Evolutionary conservation across 2,113 vertebrate genomes (phyloP).

Genomic region (Hucho hucho): DNA sequence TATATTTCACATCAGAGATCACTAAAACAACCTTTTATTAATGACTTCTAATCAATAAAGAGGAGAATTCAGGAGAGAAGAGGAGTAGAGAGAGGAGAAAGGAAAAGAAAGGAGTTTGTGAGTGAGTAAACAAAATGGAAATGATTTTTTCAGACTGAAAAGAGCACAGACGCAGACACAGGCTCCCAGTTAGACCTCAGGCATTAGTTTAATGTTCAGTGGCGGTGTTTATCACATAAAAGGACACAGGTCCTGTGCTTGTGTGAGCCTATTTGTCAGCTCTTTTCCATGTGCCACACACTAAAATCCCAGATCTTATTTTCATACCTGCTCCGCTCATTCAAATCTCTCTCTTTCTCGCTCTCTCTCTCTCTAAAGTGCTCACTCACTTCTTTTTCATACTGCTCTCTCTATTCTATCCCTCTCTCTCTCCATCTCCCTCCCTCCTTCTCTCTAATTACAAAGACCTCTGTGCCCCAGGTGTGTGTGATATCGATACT

Average conservation of each 20-base stretch:
- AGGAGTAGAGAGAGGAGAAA: slow-evolving; percentile 4
- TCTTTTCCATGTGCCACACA: no score
- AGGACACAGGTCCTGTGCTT: no score
- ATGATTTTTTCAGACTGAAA: background rate
- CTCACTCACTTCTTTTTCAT: no score
- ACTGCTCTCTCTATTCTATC: no score
- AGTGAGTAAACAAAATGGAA: background rate
- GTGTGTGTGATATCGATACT: slow-evolving; percentile 98
- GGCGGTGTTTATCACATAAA: no score
- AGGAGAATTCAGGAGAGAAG: background rate
- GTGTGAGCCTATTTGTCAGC: no score
- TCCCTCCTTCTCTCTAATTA: slow-evolving; percentile 98
- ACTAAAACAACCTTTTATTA: slow-evolving; percentile 71
- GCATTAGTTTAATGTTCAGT: no score
- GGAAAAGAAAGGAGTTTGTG: background rate
- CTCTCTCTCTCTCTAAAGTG: no score
- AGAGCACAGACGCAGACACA: slow-evolving; percentile 4
- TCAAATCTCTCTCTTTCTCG: no score
- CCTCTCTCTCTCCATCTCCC: slow-evolving; percentile 86
- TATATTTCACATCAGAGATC: slow-evolving; percentile 60
- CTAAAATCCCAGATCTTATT: no score
- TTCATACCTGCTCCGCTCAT: no score
- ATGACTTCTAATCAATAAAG: slow-evolving; percentile 64
- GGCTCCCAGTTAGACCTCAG: background rate
- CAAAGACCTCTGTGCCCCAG: slow-evolving; percentile 86